phyloP scores from a whole-genome alignment of 1,140 invertebrate genomes.

The Gryon sp. region DNA sequence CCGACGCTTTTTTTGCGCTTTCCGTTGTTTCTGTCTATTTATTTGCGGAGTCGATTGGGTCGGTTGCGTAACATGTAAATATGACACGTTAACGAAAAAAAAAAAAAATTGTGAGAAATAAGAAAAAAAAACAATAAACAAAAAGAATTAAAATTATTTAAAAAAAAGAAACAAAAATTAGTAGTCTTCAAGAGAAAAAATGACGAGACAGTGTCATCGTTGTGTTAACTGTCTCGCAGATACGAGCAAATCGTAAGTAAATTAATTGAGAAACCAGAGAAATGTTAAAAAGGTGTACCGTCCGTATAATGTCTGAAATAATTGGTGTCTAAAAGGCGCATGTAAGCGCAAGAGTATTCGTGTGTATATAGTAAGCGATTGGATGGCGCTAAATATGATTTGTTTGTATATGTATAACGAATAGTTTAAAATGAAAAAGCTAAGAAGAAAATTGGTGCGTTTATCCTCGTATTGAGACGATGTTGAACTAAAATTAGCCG shows the following conservation, averaged over 20 bases:
- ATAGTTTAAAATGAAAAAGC: not conserved
- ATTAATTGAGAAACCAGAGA: slow-evolving; percentile 14
- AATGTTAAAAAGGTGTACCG: slow-evolving; percentile 55
- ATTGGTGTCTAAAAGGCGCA: slow-evolving; percentile 56
- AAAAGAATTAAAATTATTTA: too few species aligned
- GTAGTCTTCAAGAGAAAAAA: slow-evolving; percentile 27
- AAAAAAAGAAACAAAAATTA: slow-evolving; percentile 27
- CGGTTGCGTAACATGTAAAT: slow-evolving; percentile 53
- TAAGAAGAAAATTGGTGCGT: slow-evolving; percentile 6
- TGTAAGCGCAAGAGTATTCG: slow-evolving; percentile 48
- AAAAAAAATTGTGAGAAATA: slow-evolving; percentile 8
- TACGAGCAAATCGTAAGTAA: not conserved
- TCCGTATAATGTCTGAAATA: slow-evolving; percentile 62
- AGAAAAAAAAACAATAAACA: slow-evolving; percentile 14
- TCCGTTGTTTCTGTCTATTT: slow-evolving; percentile 39
- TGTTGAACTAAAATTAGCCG: slow-evolving; percentile 44
- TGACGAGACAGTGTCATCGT: not conserved
- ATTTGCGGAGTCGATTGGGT: slow-evolving; percentile 47
- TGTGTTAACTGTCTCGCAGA: not conserved
- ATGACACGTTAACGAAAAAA: slow-evolving; percentile 28
- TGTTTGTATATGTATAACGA: slow-evolving; percentile 42
- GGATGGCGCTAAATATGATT: slow-evolving; percentile 56
- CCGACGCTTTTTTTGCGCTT: slow-evolving; percentile 51
- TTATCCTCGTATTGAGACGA: not conserved
- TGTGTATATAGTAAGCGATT: slow-evolving; percentile 62